Evolutionary conservation across 2,888 invertebrate species (phyloP).

Genomic region (Tridacna gigas): DNA sequence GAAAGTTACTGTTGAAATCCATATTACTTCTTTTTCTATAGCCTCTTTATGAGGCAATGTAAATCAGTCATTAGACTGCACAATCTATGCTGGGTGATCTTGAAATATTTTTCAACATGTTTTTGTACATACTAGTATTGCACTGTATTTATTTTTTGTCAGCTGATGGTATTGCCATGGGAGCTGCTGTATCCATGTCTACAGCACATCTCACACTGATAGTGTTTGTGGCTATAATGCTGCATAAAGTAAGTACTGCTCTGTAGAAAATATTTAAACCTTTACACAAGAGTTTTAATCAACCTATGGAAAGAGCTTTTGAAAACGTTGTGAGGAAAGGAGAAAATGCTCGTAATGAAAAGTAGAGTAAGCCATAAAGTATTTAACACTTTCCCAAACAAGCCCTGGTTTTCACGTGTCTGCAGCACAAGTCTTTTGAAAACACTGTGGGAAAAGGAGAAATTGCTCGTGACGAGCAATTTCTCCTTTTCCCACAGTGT

Average conservation of each 20-base stretch:
- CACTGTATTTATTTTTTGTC: conserved; percentile 38
- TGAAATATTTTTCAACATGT: background rate
- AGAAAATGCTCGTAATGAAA: no score
- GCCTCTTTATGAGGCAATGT: no score
- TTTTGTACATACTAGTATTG: no score
- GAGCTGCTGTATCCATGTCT: conserved; percentile 98
- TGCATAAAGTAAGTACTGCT: conserved; percentile 92
- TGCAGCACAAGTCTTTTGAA: no score
- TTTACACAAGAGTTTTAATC: background rate
- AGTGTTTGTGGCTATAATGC: conserved; percentile 99
- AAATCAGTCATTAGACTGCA: no score
- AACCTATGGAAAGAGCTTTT: background rate
- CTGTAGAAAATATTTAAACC: background rate
- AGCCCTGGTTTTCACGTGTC: no score
- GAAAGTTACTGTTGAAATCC: no score
- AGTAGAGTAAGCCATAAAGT: no score
- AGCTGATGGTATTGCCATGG: conserved; percentile 98
- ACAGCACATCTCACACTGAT: conserved; percentile 98
- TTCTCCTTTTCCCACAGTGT: background rate
- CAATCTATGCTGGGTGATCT: no score
- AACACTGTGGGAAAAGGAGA: no score
- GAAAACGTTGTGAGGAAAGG: background rate
- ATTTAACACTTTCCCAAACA: no score
- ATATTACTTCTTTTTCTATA: no score
- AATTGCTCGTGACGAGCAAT: background rate